Percentiles rank a stretch among this genome's conserved stretches.
Evolutionary conservation across 2,797 vertebrate genomes (phyloP).

Genomic region (Morus bassanus): DNA sequence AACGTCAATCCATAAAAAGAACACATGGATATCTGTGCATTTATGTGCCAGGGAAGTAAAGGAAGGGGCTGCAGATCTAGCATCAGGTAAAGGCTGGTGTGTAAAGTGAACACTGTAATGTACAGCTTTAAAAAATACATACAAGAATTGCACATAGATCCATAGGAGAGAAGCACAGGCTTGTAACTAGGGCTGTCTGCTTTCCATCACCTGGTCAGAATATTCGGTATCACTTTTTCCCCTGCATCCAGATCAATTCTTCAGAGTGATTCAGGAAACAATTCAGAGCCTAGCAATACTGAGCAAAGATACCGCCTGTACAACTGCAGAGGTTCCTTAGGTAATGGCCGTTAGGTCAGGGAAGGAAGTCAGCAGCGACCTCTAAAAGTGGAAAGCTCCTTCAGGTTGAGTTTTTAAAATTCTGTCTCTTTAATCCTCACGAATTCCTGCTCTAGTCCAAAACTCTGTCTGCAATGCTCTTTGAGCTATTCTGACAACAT

Average conservation of each 20-base stretch:
- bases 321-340: not conserved
- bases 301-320: not conserved
- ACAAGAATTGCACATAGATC: slow-evolving; percentile 89
- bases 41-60: slow-evolving; percentile 70
- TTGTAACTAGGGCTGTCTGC: slow-evolving; percentile 22
- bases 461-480: not conserved
- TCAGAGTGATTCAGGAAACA: not conserved
- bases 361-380: not conserved
- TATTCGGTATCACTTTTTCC: not conserved
- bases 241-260: not conserved
- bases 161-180: slow-evolving; percentile 68
- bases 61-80: slow-evolving; percentile 60
- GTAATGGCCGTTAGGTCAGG: not conserved
- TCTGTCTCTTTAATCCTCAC: not conserved
- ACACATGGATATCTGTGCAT: slow-evolving; percentile 55
- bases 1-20: slow-evolving; percentile 53
- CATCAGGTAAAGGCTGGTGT: slow-evolving; percentile 66
- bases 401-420: not conserved
- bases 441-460: not conserved
- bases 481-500: not conserved
- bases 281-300: slow-evolving; percentile 24
- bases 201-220: not conserved
- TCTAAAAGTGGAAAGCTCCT: not conserved
- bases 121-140: slow-evolving; percentile 78
- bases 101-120: slow-evolving; percentile 78